A percentile compares a stretch with the other conserved stretches of the same genome.
Evolutionary conservation across 2,797 vertebrate genomes (phyloP).

Genomic region (Poeciliopsis presidionis): DNA sequence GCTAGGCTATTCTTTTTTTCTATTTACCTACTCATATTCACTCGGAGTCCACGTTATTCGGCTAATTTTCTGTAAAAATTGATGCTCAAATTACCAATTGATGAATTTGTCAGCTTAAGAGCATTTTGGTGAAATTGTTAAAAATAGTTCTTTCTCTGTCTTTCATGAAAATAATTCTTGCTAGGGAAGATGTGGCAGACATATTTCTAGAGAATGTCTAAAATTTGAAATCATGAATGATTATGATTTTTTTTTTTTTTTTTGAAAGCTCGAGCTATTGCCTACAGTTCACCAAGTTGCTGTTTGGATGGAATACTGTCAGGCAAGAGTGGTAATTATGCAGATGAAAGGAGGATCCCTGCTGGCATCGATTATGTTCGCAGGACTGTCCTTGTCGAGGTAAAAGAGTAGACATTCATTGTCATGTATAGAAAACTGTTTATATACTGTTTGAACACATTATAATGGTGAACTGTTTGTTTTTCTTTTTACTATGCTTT

Average conservation of each 20-base stretch:
- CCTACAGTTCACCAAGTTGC: constrained; percentile 86
- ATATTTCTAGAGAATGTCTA: neutral
- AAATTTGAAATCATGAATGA: neutral
- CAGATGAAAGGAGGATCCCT: constrained; percentile 79
- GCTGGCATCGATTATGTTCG: constrained; percentile 84
- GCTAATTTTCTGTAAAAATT: neutral
- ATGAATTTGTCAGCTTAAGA: neutral
- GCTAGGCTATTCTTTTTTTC: neutral
- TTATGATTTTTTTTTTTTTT: constrained; percentile 9
- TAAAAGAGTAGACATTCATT: constrained; percentile 53
- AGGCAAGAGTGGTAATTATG: constrained; percentile 79
- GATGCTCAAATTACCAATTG: neutral
- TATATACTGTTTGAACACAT: neutral
- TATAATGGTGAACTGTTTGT: neutral
- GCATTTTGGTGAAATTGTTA: neutral
- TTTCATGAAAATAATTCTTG: neutral
- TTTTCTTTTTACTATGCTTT: constrained; percentile 17
- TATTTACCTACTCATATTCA: neutral
- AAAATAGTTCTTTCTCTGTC: neutral
- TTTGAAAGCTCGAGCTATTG: constrained; percentile 87
- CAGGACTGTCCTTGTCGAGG: constrained; percentile 88
- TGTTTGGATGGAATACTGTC: constrained; percentile 82
- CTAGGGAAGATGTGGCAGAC: neutral
- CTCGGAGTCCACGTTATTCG: neutral
- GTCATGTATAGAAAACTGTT: neutral